These are phyloP conservation scores for Terrapene triunguis DNA, from an alignment of 2,113 vertebrate genomes.

Conservation along the genomic window DNA sequence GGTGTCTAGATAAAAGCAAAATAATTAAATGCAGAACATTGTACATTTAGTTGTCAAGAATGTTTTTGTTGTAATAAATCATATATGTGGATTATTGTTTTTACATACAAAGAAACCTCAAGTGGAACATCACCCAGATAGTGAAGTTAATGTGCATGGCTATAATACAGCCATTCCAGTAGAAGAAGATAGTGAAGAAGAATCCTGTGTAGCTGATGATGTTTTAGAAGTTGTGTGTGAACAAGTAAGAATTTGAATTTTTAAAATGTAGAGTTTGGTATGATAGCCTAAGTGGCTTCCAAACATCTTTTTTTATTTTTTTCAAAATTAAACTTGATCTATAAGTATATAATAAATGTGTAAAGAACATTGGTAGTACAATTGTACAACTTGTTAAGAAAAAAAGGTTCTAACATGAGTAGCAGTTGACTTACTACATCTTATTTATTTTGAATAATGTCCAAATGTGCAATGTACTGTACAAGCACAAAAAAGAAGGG, in stretches of 20 bases:
- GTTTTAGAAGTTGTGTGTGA: slow-evolving; percentile 45
- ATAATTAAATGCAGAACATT: neutral
- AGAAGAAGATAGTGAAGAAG: slow-evolving; percentile 29
- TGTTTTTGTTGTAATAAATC: neutral
- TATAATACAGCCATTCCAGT: neutral
- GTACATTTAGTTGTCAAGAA: neutral
- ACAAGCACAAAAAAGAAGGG: neutral
- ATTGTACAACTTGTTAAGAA: neutral
- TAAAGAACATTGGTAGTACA: neutral
- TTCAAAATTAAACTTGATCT: neutral
- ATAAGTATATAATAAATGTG: neutral
- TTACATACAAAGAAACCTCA: slow-evolving; percentile 67
- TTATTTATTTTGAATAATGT: neutral
- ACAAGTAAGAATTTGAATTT: slow-evolving; percentile 70
- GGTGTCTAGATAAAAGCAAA: neutral
- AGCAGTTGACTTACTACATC: neutral
- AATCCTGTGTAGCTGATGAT: slow-evolving; percentile 23
- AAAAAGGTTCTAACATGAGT: neutral
- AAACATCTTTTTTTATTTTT: neutral
- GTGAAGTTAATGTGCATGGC: neutral
- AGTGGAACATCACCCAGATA: slow-evolving; percentile 82
- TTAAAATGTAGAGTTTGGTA: neutral
- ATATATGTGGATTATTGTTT: neutral
- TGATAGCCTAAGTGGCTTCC: neutral
- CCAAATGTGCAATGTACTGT: neutral